Evolutionary conservation across 1,140 invertebrate genomes (phyloP).

Genomic region (Dufourea novaeangliae): DNA sequence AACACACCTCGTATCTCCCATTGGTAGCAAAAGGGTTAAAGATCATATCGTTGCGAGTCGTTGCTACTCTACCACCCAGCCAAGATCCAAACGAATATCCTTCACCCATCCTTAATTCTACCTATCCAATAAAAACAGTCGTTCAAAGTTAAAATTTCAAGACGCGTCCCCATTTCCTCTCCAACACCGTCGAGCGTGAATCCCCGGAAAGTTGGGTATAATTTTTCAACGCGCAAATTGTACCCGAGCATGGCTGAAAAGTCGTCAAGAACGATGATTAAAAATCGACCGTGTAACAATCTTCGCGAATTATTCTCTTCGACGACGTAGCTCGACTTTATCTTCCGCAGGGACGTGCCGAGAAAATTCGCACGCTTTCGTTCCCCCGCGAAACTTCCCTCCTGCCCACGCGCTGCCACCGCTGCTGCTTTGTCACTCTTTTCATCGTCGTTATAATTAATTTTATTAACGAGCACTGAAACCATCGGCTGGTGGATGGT

Average conservation of each 20-base stretch:
- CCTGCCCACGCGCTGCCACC: too few relatives aligned
- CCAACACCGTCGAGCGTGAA: neutral
- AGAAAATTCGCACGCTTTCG: neutral
- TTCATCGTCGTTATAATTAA: conserved; percentile 57
- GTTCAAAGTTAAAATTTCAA: conserved; percentile 1
- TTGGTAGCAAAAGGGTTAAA: conserved; percentile 12
- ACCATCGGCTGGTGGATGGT: conserved; percentile 15
- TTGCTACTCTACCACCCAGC: neutral
- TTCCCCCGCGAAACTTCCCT: too few relatives aligned
- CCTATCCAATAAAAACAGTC: conserved; percentile 26
- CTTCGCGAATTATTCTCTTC: neutral
- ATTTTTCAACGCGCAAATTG: neutral
- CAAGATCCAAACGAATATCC: conserved; percentile 20
- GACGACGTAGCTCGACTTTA: neutral
- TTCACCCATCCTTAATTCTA: conserved; percentile 27
- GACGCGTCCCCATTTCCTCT: neutral
- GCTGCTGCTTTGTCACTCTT: conserved; percentile 29
- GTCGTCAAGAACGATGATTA: neutral
- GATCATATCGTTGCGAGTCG: neutral
- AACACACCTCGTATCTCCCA: too few relatives aligned
- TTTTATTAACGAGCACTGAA: conserved; percentile 63
- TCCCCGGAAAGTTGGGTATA: neutral
- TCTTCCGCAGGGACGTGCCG: neutral
- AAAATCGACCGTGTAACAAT: neutral
- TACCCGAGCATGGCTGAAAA: neutral